Evolutionary conservation across 2,888 invertebrate species (phyloP).

Genomic region (Pherbina coryleti): DNA sequence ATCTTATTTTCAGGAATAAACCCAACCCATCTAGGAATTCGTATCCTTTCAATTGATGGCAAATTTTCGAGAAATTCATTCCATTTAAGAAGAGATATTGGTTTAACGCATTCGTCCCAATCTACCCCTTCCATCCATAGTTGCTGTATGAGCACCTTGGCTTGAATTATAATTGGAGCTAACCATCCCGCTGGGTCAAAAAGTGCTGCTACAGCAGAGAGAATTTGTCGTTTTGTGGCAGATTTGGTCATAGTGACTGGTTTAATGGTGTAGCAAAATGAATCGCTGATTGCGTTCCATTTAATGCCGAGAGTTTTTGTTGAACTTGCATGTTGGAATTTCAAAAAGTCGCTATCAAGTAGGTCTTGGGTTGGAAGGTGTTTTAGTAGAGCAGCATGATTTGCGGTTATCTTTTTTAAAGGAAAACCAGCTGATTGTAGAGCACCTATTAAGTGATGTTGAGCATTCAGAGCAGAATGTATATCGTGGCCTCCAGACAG

Average conservation of each 20-base stretch:
- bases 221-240: conserved; percentile 16
- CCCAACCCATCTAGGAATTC: conserved; percentile 31
- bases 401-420: conserved; percentile 5
- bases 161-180: conserved; percentile 28
- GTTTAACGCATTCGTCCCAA: conserved; percentile 34
- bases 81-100: background rate
- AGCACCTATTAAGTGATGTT: background rate
- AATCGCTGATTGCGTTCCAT: conserved; percentile 31
- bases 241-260: background rate
- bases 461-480: background rate
- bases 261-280: conserved; percentile 1
- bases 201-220: conserved; percentile 7
- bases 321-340: conserved; percentile 14
- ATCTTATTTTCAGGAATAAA: background rate
- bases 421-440: conserved; percentile 11
- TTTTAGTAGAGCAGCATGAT: background rate
- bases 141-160: conserved; percentile 38
- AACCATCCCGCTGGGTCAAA: conserved; percentile 36
- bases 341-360: conserved; percentile 9
- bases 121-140: conserved; percentile 36
- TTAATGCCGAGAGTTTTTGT: conserved; percentile 31
- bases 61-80: conserved; percentile 3
- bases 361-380: background rate
- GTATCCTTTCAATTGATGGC: background rate
- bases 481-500: conserved; percentile 3